phyloP scores from a whole-genome alignment of 2,888 invertebrate genomes.

The Drosophila limbata region DNA sequence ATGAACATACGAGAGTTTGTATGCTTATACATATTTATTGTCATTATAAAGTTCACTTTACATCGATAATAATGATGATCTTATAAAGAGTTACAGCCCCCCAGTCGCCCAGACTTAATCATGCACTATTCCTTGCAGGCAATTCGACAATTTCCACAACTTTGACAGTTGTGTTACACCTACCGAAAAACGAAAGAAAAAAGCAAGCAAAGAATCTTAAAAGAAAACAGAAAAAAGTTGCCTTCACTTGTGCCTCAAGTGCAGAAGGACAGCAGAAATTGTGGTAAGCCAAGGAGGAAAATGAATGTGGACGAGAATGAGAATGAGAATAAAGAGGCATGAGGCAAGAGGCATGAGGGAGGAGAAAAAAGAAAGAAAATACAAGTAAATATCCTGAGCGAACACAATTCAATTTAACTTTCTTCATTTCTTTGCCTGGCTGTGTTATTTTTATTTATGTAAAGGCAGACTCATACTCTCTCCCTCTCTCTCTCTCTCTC shows the following conservation, averaged over 20 bases:
- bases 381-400: conserved; percentile 72
- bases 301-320: background rate
- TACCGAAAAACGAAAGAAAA: conserved; percentile 17
- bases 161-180: conserved; percentile 75
- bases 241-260: conserved; percentile 66
- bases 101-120: conserved; percentile 12
- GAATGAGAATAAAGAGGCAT: background rate
- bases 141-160: conserved; percentile 60
- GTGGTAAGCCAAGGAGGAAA: conserved; percentile 49
- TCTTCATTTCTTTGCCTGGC: conserved; percentile 73
- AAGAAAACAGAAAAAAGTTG: conserved; percentile 64
- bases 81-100: conserved; percentile 26
- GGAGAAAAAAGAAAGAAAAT: conserved; percentile 21
- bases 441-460: conserved; percentile 78
- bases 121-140: conserved; percentile 34
- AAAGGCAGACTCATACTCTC: conserved; percentile 53
- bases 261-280: conserved; percentile 56
- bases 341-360: background rate
- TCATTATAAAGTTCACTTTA: conserved; percentile 49
- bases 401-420: conserved; percentile 81
- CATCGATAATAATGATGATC: conserved; percentile 26
- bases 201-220: conserved; percentile 1
- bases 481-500: background rate
- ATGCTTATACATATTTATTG: conserved; percentile 5
- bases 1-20: conserved; percentile 31